These are phyloP conservation scores for Apostichopus japonicus DNA, from an alignment of 35 echinoderm and acorn worm genomes.

Conservation along the genomic window DNA sequence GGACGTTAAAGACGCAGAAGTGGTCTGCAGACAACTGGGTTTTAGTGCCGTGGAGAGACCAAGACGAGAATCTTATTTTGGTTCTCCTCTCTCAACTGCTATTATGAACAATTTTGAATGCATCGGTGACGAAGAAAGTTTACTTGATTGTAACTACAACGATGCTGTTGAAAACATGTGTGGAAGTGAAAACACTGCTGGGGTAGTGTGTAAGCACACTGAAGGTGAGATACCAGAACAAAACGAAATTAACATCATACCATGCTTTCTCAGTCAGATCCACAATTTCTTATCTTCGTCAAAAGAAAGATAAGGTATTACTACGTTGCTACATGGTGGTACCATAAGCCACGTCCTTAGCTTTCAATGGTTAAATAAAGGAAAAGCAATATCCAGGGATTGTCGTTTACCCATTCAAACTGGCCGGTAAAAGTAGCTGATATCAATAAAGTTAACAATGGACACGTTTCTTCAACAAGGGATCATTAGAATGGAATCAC, in stretches of 20 bases:
- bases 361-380: too few species aligned
- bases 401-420: too few species aligned
- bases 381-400: too few species aligned
- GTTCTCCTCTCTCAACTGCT: not conserved
- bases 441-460: too few species aligned
- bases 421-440: too few species aligned
- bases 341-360: too few species aligned
- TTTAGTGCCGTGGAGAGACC: not conserved
- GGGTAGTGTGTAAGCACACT: not conserved
- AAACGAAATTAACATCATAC: too few species aligned
- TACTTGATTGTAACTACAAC: not conserved
- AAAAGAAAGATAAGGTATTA: too few species aligned
- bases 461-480: too few species aligned
- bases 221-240: not conserved
- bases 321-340: too few species aligned
- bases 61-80: not conserved
- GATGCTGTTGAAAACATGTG: not conserved
- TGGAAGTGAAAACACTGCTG: not conserved
- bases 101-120: not conserved
- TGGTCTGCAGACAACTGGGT: conserved; percentile 62
- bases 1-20: conserved; percentile 21
- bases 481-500: too few species aligned
- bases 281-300: too few species aligned
- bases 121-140: not conserved
- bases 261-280: not conserved